Conservation (phyloP, 2,797 vertebrate species). For the Pterois miles region DNA sequence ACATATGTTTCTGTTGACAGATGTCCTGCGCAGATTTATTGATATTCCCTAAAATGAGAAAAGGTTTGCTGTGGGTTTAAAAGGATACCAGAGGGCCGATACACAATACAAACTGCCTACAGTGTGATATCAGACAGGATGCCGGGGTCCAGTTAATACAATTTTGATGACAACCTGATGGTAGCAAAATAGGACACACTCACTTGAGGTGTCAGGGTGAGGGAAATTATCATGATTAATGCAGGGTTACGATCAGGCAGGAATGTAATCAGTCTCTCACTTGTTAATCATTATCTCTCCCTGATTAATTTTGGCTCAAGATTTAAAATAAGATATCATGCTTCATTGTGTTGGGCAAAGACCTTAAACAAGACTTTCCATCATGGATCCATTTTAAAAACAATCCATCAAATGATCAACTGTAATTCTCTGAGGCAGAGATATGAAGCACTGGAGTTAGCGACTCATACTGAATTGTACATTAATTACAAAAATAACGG, state of each 20-base stretch:
- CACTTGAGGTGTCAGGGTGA: slow-evolving; percentile 67
- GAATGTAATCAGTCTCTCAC: slow-evolving; percentile 69
- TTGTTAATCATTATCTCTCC: slow-evolving; percentile 72
- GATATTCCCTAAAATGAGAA: slow-evolving; percentile 6
- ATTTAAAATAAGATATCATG: slow-evolving; percentile 71
- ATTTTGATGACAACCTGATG: slow-evolving; percentile 65
- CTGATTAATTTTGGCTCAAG: slow-evolving; percentile 73
- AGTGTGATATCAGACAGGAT: slow-evolving; percentile 56
- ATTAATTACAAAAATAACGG: background rate
- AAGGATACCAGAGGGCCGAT: slow-evolving; percentile 6
- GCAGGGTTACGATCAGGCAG: slow-evolving; percentile 60
- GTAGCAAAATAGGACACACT: slow-evolving; percentile 55
- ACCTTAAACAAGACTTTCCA: slow-evolving; percentile 53
- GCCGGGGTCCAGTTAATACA: slow-evolving; percentile 51
- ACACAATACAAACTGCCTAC: slow-evolving; percentile 13
- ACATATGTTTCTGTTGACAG: slow-evolving; percentile 20
- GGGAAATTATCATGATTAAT: slow-evolving; percentile 78
- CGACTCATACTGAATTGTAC: background rate
- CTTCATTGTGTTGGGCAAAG: slow-evolving; percentile 51
- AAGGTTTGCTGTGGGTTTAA: slow-evolving; percentile 8
- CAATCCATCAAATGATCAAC: slow-evolving; percentile 31
- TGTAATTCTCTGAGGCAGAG: background rate
- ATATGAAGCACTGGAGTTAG: slow-evolving; percentile 1
- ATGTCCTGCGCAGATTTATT: slow-evolving; percentile 18
- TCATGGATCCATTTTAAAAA: slow-evolving; percentile 27